These are phyloP conservation scores for Bombylius discolor DNA, from an alignment of 2,888 invertebrate genomes.

Conservation along the genomic window DNA sequence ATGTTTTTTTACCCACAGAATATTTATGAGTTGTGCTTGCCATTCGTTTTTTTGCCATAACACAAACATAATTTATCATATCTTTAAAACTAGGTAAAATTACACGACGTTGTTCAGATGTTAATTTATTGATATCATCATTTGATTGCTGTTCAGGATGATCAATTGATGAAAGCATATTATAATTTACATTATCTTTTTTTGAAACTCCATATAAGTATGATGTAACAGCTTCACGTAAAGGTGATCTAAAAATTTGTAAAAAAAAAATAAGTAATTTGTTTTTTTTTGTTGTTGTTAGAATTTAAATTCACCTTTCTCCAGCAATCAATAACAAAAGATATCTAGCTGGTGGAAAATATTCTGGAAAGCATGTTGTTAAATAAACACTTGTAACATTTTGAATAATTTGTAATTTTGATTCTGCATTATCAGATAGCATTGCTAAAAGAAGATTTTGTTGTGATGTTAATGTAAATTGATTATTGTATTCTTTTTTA, in stretches of 20 bases:
- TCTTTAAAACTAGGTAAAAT: slow-evolving; percentile 58
- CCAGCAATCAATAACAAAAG: slow-evolving; percentile 70
- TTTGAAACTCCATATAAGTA: slow-evolving; percentile 55
- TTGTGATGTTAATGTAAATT: slow-evolving; percentile 32
- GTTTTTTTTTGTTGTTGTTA: not conserved
- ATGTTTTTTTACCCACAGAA: slow-evolving; percentile 49
- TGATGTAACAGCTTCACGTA: slow-evolving; percentile 31
- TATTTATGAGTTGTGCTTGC: slow-evolving; percentile 46
- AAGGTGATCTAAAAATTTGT: slow-evolving; percentile 23
- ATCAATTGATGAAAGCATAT: slow-evolving; percentile 34
- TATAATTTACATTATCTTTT: slow-evolving; percentile 40
- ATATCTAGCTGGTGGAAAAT: slow-evolving; percentile 72
- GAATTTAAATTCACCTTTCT: slow-evolving; percentile 47
- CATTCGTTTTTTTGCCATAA: slow-evolving; percentile 49
- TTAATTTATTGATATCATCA: slow-evolving; percentile 27
- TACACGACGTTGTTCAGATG: slow-evolving; percentile 32
- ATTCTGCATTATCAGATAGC: slow-evolving; percentile 59
- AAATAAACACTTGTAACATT: slow-evolving; percentile 74
- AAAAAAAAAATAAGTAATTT: not conserved
- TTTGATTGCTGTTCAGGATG: slow-evolving; percentile 28
- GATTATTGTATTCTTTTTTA: slow-evolving; percentile 16
- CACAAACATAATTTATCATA: slow-evolving; percentile 57
- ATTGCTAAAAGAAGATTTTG: slow-evolving; percentile 47
- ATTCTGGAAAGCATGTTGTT: slow-evolving; percentile 65
- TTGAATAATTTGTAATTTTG: slow-evolving; percentile 64